Conservation (phyloP, 1,140 invertebrate genomes). For the Samia ricini region DNA sequence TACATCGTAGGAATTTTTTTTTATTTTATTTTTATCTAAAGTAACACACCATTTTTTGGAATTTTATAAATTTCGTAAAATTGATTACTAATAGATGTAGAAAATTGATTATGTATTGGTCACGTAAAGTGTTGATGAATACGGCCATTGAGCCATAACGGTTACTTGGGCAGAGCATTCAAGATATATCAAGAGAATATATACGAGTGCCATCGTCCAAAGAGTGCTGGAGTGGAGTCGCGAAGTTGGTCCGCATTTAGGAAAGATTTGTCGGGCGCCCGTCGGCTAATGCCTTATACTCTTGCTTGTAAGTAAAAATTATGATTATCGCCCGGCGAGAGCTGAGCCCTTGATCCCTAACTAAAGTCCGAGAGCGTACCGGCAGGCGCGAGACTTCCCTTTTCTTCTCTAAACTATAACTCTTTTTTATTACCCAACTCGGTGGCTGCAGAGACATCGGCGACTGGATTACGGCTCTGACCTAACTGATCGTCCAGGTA, state of each 20-base stretch:
- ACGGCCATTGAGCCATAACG: background rate
- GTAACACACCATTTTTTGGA: too few relatives aligned
- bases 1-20: too few relatives aligned
- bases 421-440: constrained; percentile 73
- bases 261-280: constrained; percentile 67
- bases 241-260: constrained; percentile 69
- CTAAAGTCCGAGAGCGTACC: constrained; percentile 57
- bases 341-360: constrained; percentile 73
- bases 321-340: constrained; percentile 72
- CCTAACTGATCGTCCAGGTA: constrained; percentile 55
- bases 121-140: background rate
- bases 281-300: constrained; percentile 60
- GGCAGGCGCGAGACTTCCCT: constrained; percentile 64
- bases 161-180: constrained; percentile 19
- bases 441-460: constrained; percentile 44
- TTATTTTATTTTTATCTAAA: too few relatives aligned
- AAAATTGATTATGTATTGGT: background rate
- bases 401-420: constrained; percentile 73
- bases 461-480: constrained; percentile 64
- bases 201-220: constrained; percentile 23
- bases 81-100: background rate
- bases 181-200: constrained; percentile 33
- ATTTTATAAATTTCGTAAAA: background rate
- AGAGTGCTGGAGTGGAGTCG: constrained; percentile 44
- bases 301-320: constrained; percentile 76